Percentiles rank a stretch among this genome's conserved stretches.
Evolutionary conservation across 2,797 vertebrate genomes (phyloP).

Genomic region (Falco novaeseelandiae): DNA sequence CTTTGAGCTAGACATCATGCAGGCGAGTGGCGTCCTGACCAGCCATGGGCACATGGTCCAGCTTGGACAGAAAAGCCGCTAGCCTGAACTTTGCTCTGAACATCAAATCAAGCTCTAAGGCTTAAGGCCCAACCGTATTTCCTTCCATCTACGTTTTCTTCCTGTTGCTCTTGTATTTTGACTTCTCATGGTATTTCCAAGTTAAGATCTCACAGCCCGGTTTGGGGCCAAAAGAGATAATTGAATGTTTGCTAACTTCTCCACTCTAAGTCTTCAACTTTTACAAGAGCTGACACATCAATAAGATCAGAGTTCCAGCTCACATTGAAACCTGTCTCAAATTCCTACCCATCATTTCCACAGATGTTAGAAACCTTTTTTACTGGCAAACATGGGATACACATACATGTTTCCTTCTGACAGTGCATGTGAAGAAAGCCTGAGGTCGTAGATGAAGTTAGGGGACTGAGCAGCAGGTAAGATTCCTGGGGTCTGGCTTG

Average conservation of each 20-base stretch:
- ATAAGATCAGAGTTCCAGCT: not conserved
- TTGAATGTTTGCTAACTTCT: not conserved
- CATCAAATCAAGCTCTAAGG: not conserved
- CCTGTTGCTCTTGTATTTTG: not conserved
- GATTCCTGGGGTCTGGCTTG: not conserved
- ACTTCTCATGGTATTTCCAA: not conserved
- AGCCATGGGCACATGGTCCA: accelerated
- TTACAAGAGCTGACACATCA: accelerated
- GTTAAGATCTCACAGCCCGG: not conserved
- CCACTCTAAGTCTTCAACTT: not conserved
- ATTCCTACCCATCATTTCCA: not conserved
- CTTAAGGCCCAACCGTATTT: not conserved
- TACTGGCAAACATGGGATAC: not conserved
- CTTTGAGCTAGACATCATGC: too few relatives aligned
- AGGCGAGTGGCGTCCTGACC: not conserved
- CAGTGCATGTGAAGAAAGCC: accelerated
- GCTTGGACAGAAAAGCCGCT: not conserved
- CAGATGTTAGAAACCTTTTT: not conserved
- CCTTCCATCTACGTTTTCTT: not conserved
- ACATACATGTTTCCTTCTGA: not conserved
- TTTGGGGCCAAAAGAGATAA: not conserved
- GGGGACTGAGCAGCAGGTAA: not conserved
- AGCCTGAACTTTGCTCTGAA: not conserved
- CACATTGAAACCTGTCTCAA: not conserved
- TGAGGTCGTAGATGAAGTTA: not conserved